These are phyloP conservation scores for Columba livia DNA, from an alignment of 2,113 vertebrate species.

Conservation along the genomic window DNA sequence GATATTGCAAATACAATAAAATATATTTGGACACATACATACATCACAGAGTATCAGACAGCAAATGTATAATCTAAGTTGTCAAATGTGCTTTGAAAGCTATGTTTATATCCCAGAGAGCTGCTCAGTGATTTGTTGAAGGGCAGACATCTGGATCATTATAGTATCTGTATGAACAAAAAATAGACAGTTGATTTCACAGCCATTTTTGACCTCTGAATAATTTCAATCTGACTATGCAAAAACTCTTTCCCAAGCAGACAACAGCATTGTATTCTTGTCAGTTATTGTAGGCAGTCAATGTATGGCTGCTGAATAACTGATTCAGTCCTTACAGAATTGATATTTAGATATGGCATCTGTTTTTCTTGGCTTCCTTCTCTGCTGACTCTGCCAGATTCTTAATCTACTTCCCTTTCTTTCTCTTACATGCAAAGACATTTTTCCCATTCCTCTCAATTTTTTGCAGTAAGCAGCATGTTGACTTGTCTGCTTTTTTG, in stretches of 20 bases:
- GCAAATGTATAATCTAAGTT: background rate
- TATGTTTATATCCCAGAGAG: background rate
- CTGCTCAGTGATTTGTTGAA: conserved; percentile 5
- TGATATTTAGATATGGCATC: conserved; percentile 46
- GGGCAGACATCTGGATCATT: conserved; percentile 59
- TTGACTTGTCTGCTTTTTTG: background rate
- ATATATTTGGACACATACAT: background rate
- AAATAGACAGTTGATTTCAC: conserved; percentile 46
- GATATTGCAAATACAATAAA: background rate
- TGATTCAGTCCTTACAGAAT: conserved; percentile 33
- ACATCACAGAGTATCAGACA: background rate
- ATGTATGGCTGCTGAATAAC: conserved; percentile 50
- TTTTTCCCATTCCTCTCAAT: background rate
- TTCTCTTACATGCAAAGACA: background rate
- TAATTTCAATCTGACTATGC: conserved; percentile 53
- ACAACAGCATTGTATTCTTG: conserved; percentile 13
- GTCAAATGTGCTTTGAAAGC: conserved; percentile 22
- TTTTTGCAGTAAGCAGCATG: background rate
- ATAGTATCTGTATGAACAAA: conserved; percentile 5
- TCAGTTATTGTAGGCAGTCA: conserved; percentile 34
- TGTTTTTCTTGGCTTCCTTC: conserved; percentile 41
- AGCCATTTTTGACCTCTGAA: conserved; percentile 52
- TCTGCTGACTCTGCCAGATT: conserved; percentile 31
- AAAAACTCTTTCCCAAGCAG: conserved; percentile 33
- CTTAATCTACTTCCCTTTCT: conserved; percentile 10